Evolutionary conservation across 2,797 vertebrate genomes (phyloP).

Genomic region (Acanthurus tractus): DNA sequence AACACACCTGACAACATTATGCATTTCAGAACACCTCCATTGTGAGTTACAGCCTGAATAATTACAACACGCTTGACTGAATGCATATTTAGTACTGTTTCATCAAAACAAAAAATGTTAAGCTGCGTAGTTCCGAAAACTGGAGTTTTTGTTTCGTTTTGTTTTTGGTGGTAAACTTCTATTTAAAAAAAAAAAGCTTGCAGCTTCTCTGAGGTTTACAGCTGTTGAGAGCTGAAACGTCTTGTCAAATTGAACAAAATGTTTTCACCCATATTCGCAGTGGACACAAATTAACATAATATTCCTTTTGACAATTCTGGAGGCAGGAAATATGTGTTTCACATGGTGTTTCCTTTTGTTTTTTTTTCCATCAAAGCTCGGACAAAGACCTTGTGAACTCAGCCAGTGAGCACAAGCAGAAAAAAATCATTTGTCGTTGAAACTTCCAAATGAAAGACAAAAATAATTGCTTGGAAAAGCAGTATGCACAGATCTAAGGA

Average conservation of each 20-base stretch:
- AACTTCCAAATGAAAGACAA: conserved; percentile 11
- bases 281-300: too few species aligned
- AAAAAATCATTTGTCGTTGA: conserved; percentile 4
- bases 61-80: neutral
- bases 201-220: too few species aligned
- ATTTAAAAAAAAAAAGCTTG: too few species aligned
- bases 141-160: too few species aligned
- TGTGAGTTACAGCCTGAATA: neutral
- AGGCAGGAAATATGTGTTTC: neutral
- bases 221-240: too few species aligned
- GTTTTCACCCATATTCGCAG: too few species aligned
- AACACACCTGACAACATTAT: neutral
- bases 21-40: neutral
- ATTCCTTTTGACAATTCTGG: neutral
- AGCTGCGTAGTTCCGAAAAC: neutral
- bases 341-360: neutral
- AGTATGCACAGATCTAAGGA: conserved; percentile 21
- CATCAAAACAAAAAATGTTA: neutral
- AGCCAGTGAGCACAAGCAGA: neutral
- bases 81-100: neutral
- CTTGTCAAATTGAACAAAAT: too few species aligned
- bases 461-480: neutral
- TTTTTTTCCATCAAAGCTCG: too few species aligned
- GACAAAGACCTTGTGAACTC: neutral
- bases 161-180: too few species aligned